A percentile compares a stretch with the other conserved stretches of the same genome.
phyloP scores from a whole-genome alignment of 2,888 invertebrate species.

The Homarus gammarus region DNA sequence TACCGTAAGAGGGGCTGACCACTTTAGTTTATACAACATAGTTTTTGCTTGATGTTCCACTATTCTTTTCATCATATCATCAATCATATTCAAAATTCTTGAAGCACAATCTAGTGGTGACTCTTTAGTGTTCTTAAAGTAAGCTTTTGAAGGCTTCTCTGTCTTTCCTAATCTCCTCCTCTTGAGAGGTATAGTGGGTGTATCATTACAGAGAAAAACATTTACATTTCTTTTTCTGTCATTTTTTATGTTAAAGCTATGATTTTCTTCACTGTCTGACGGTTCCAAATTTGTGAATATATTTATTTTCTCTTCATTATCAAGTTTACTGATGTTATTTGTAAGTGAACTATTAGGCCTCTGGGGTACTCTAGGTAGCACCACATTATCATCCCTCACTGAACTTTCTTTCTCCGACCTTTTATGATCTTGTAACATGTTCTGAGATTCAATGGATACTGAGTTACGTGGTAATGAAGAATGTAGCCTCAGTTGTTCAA shows the following conservation, averaged over 20 bases:
- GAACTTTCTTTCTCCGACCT: neutral
- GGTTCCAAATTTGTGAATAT: neutral
- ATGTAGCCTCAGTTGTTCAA: neutral
- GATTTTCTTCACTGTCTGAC: slow-evolving; percentile 3
- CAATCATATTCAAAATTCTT: slow-evolving; percentile 3
- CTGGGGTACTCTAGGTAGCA: neutral
- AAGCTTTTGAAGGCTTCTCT: neutral
- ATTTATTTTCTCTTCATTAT: neutral
- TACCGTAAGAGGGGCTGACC: slow-evolving; percentile 1
- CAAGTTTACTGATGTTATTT: neutral
- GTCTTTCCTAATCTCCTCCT: neutral
- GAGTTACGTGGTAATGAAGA: neutral
- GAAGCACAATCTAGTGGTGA: neutral
- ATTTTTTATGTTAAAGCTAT: neutral
- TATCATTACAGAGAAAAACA: neutral
- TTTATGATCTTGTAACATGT: neutral
- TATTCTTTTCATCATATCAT: neutral
- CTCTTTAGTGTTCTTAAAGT: neutral
- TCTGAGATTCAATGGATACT: neutral
- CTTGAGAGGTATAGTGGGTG: neutral
- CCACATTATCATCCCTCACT: neutral
- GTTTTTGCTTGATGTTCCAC: neutral
- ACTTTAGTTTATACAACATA: neutral
- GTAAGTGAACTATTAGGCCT: neutral
- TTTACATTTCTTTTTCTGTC: slow-evolving; percentile 7